Percentiles rank a stretch among this genome's conserved stretches.
phyloP scores from a whole-genome alignment of 2,797 vertebrate species.

The Iguana delicatissima region DNA sequence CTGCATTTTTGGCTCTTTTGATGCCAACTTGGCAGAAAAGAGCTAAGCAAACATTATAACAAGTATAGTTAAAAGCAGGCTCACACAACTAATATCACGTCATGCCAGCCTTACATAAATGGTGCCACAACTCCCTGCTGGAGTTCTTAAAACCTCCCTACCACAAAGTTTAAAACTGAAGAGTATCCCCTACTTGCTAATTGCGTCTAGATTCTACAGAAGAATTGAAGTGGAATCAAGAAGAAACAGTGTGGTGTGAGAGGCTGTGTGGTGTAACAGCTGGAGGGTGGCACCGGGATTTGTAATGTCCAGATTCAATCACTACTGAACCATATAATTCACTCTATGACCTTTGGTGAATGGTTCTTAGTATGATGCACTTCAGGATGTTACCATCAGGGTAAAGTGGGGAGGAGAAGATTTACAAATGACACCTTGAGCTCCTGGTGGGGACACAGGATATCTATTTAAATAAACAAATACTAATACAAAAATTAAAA shows the following conservation, averaged over 20 bases:
- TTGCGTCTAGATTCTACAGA: neutral
- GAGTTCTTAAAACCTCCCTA: neutral
- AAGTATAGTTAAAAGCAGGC: neutral
- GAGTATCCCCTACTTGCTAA: neutral
- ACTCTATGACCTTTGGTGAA: neutral
- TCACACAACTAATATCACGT: slow-evolving; percentile 43
- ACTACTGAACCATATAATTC: neutral
- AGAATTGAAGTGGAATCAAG: neutral
- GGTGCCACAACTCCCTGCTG: neutral
- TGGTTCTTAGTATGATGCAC: neutral
- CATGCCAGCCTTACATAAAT: slow-evolving; percentile 6
- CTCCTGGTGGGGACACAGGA: no score
- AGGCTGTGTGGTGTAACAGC: neutral
- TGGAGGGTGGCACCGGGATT: neutral
- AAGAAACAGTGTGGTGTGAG: neutral
- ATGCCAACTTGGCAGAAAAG: slow-evolving; percentile 30
- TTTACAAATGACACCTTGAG: neutral
- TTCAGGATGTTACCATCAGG: neutral
- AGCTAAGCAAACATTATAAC: neutral
- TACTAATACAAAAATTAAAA: neutral
- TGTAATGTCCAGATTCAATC: neutral
- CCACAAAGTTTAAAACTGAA: neutral
- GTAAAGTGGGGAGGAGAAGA: neutral
- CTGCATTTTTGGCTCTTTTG: slow-evolving; percentile 24
- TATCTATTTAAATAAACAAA: no score